Conservation (phyloP, 2,113 vertebrate species). For the Zosterops hypoxanthus region DNA sequence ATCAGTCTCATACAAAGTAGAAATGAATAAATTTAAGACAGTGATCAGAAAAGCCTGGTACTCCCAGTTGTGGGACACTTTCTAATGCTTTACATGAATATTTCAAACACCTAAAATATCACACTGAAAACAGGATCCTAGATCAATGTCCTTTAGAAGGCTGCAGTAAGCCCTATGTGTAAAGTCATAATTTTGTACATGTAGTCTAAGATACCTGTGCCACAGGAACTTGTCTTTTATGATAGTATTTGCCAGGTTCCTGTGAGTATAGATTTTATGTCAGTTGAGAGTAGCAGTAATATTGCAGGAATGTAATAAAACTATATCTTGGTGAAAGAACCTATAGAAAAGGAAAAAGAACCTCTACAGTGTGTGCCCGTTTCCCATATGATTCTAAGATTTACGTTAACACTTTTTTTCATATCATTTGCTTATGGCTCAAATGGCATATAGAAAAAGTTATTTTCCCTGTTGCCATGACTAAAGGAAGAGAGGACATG, state of each 20-base stretch:
- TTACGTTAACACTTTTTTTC: neutral
- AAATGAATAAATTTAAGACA: conserved; percentile 4
- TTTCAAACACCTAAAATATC: conserved; percentile 65
- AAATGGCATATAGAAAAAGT: neutral
- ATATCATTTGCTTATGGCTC: neutral
- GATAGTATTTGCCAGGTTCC: conserved; percentile 14
- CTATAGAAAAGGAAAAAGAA: neutral
- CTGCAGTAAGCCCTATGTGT: conserved; percentile 31
- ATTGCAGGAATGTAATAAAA: conserved; percentile 26
- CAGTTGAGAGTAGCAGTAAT: conserved; percentile 33
- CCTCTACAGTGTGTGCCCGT: neutral
- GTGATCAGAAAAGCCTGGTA: conserved; percentile 11
- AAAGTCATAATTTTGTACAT: conserved; percentile 48
- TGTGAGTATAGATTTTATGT: conserved; percentile 63
- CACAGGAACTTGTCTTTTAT: conserved; percentile 23
- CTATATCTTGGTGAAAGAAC: neutral
- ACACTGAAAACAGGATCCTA: conserved; percentile 34
- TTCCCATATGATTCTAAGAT: neutral
- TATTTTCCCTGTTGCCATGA: neutral
- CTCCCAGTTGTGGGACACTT: conserved; percentile 16
- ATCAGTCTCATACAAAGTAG: neutral
- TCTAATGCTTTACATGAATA: conserved; percentile 61
- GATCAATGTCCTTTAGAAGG: conserved; percentile 54
- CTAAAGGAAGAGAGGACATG: neutral
- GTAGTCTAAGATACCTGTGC: conserved; percentile 40